phyloP scores from a whole-genome alignment of 2,797 vertebrate species.

The Mormyrus hasselquistii region DNA sequence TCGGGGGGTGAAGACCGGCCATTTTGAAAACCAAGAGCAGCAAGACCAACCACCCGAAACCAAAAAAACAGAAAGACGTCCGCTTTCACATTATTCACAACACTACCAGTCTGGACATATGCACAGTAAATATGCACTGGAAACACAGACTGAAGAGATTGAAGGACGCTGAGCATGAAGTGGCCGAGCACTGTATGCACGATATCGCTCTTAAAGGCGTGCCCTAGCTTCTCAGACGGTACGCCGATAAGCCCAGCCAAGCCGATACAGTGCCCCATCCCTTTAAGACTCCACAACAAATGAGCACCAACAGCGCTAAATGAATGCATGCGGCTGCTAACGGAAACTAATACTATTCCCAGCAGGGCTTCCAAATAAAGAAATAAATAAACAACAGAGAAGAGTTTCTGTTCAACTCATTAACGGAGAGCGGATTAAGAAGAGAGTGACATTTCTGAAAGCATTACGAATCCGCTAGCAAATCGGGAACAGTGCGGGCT shows the following conservation, averaged over 20 bases:
- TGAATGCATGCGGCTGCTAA: not conserved
- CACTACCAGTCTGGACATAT: constrained; percentile 10
- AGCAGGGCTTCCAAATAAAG: not conserved
- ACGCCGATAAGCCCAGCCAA: not conserved
- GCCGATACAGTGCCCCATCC: not conserved
- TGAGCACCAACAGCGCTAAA: not conserved
- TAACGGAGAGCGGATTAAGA: not conserved
- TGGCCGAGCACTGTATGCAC: not conserved
- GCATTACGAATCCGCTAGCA: not conserved
- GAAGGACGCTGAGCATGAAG: not conserved
- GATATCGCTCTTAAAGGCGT: not conserved
- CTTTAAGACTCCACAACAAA: not conserved
- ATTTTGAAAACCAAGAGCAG: not conserved
- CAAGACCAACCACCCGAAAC: not conserved
- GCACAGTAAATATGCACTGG: not conserved
- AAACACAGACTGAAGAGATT: not conserved
- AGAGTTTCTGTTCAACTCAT: constrained; percentile 2
- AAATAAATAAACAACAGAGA: not conserved
- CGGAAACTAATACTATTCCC: not conserved
- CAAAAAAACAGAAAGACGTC: not conserved
- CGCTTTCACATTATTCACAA: not conserved
- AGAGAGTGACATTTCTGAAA: not conserved
- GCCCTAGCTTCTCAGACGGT: not conserved
- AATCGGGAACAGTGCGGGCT: not conserved
- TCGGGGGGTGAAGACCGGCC: not conserved